Base-by-base conservation (phyloP, 1,140 invertebrate genomes). In the Drosophila ohnishii region DNA sequence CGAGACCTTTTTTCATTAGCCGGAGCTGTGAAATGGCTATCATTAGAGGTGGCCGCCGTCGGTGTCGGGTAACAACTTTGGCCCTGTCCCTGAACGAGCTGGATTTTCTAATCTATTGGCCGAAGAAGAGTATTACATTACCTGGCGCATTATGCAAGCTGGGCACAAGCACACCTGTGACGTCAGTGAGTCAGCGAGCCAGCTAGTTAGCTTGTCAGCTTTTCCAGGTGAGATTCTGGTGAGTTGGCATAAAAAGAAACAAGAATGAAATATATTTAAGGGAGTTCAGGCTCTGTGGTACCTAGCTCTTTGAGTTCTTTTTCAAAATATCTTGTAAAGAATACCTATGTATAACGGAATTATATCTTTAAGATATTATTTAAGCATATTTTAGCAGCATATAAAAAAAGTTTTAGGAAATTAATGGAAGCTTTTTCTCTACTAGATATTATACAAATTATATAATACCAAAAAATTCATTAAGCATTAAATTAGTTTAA, bases 1-100 rank as follows among this genome's bases (percentile, higher is more conserved):
- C 59, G 35, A 72, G 71, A 75, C 32, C 37, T 58, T 75, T 74
- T 75, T 65, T 75, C 71, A 75, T 76, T 75, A 76, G 63, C 55
- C 40, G 7, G 22, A 42, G 47, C 73, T 40, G 55, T 39, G 48
- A 56, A 55, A 67, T 67, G 63, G 63, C 63, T 67, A 67, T 75
- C 72, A 76, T 76, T 76, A 76, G 51, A 55, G 53, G 45, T 77
- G 48, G 65, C 51, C 51, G 61, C 47, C 51, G 22, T 14, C 30
- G 79, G 82, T 86, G 59, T 86, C 73, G 34, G 72, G 25, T 76
- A 71, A 45, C 69, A 50, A 40, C 55, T 59, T 66, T 61, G 64
- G 67, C 73, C n/a, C 39, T 34, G 61, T 28, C 53, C 66, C 66
- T 40, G 42, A 22, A 11, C 67, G 25, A 25, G 42, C 67, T 58